Conservation (phyloP, 2,797 vertebrate species). For the Dromococcyx pavoninus region DNA sequence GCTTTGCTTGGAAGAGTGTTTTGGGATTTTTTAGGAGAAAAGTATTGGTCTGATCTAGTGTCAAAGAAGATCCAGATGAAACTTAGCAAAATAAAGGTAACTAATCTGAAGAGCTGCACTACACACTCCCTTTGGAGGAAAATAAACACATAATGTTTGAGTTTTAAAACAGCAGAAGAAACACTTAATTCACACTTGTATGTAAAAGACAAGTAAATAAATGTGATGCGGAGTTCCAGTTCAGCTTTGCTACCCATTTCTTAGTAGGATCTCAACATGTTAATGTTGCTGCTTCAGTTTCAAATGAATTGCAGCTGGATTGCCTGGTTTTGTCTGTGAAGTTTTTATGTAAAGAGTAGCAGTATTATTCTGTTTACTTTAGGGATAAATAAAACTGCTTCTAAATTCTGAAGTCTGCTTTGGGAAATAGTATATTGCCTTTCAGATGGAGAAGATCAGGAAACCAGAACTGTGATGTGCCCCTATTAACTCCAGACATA, state of each 20-base stretch:
- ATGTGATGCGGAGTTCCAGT: background rate
- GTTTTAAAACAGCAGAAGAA: background rate
- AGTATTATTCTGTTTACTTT: background rate
- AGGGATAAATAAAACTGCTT: background rate
- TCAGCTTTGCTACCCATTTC: background rate
- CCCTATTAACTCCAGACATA: background rate
- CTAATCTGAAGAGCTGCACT: background rate
- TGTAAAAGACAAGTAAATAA: background rate
- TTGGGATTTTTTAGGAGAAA: slow-evolving; percentile 96
- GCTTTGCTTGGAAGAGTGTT: slow-evolving; percentile 88
- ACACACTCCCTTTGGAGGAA: background rate
- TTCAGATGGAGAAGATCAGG: background rate
- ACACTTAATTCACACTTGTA: background rate
- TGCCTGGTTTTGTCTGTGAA: background rate
- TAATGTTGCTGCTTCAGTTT: background rate
- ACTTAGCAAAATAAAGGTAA: slow-evolving; percentile 97
- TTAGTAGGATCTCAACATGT: background rate
- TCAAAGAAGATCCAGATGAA: slow-evolving; percentile 99
- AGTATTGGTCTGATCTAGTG: slow-evolving; percentile 91
- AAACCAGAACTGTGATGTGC: background rate
- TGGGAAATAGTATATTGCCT: background rate
- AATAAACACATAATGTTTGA: background rate
- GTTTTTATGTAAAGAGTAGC: background rate
- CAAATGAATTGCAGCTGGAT: background rate
- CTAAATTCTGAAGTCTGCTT: background rate